Evolutionary conservation across 2,113 vertebrate genomes (phyloP), one percentile per base, ranked within the genome.

Genomic region (Ranitomeya variabilis): DNA sequence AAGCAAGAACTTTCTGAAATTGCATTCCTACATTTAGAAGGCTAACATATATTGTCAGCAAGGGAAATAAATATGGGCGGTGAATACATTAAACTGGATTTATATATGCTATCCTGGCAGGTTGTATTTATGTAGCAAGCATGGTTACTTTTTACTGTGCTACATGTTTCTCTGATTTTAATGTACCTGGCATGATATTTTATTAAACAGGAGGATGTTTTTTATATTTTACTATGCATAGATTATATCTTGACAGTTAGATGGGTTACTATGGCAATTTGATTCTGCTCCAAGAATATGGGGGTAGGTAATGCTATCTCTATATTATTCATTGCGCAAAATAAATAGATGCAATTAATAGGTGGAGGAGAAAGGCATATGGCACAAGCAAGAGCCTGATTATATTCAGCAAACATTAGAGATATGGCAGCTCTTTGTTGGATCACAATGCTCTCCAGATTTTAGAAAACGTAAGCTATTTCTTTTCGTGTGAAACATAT

Each of bases 201-300:
- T 89, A 89, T 85, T 89, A 89, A 85, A 89, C 14, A 51, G 87
- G 52, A 83, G 81, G 69, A n/a, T 74, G 76, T 66, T 74, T 76
- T 74, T 45, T 74, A 71, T 18, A 87, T 59, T 87, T 74, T 82
- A 83, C 74, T 83, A 76, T 82, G 80, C 87, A 83, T 60, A 83
- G 66, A 83, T 88, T 88, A 76, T 73, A 80, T 76, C 69, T 71
- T 64, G 80, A 88, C 87, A 88, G 87, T n/a, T 76, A 76, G 69
- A 88, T 64, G 31, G 31, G 87, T 88, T 88, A 88, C 87, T 74
- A 88, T 88, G 87, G 87, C 71, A 76, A 85, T 84, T 26, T n/a
- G 82, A 78, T 37, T 71, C 23, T 15, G 57, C 60, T 89, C 73
- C 87, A 74, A 84, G 87, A 85, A 67, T 89, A 79, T 85, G 81